Percentiles rank a stretch among this genome's conserved stretches.
Evolutionary conservation across 1,140 invertebrate species (phyloP).

Genomic region (Apis laboriosa): DNA sequence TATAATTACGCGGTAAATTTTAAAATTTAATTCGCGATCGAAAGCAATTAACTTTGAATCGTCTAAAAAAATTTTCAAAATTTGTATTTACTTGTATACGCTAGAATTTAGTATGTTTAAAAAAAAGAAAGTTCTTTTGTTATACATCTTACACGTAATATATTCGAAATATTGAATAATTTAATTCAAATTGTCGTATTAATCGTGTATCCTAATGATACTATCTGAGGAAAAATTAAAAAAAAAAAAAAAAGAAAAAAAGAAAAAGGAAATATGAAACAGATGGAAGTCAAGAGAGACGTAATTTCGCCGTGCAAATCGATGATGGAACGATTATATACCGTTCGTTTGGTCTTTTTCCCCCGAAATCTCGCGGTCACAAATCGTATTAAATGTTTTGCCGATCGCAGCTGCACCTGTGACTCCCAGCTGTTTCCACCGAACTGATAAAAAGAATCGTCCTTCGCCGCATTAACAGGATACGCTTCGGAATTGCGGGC

Average conservation of each 20-base stretch:
- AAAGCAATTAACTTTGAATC: background rate
- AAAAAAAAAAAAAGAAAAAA: too few relatives aligned
- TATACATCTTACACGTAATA: too few relatives aligned
- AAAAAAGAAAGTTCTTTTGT: too few relatives aligned
- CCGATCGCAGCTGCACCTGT: conserved; percentile 36
- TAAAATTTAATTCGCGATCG: background rate
- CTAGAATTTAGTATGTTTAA: too few relatives aligned
- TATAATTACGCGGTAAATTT: background rate
- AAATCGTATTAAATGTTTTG: conserved; percentile 56
- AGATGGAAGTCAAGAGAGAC: background rate
- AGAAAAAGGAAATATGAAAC: too few relatives aligned
- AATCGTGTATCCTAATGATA: too few relatives aligned
- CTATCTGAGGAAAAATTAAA: too few relatives aligned
- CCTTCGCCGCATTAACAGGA: conserved; percentile 34
- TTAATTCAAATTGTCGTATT: too few relatives aligned
- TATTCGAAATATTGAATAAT: too few relatives aligned
- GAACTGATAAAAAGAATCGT: conserved; percentile 49
- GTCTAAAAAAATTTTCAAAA: background rate
- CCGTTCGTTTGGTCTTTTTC: background rate
- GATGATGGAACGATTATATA: conserved; percentile 1
- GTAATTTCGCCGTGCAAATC: background rate
- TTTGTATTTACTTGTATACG: background rate
- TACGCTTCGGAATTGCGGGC: conserved; percentile 3
- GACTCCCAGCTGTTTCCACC: conserved; percentile 51
- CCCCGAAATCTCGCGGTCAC: background rate